Conservation (phyloP, 64 coral and sea anemone species). For the Porites lutea region DNA sequence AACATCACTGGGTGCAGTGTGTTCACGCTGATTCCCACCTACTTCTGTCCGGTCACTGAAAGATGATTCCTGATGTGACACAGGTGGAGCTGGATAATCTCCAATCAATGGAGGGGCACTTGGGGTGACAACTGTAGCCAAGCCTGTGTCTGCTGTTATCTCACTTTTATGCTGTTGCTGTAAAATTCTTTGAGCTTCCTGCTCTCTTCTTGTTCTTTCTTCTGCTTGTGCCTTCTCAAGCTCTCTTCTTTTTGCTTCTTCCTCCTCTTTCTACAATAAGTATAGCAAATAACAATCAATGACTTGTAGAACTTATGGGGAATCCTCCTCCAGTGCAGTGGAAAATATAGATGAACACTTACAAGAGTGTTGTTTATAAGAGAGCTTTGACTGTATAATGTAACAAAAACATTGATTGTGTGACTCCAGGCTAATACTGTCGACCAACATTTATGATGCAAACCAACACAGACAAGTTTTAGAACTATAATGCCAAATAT, state of each 20-base stretch:
- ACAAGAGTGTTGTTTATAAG: no score
- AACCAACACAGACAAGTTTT: no score
- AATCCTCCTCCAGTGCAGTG: no score
- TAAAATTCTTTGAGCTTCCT: constrained; percentile 50
- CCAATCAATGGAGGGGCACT: constrained; percentile 74
- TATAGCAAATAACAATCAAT: neutral
- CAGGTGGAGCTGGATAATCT: constrained; percentile 73
- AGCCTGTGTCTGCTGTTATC: neutral
- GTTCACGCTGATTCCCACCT: constrained; percentile 59
- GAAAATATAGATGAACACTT: no score
- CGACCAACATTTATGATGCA: no score
- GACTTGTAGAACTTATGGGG: no score
- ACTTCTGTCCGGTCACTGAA: constrained; percentile 12
- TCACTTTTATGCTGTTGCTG: constrained; percentile 14
- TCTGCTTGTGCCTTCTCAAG: constrained; percentile 72
- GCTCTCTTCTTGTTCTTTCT: constrained; percentile 54
- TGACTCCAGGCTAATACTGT: no score
- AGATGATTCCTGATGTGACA: constrained; percentile 5
- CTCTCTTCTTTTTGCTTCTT: constrained; percentile 66
- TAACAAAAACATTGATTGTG: no score
- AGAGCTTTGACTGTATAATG: no score
- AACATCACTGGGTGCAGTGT: constrained; percentile 27
- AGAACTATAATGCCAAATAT: no score
- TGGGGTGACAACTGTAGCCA: neutral
- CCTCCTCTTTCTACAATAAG: constrained; percentile 69